These are phyloP conservation scores for Drosophila tani DNA, from an alignment of 1,140 invertebrate genomes.

Conservation along the genomic window DNA sequence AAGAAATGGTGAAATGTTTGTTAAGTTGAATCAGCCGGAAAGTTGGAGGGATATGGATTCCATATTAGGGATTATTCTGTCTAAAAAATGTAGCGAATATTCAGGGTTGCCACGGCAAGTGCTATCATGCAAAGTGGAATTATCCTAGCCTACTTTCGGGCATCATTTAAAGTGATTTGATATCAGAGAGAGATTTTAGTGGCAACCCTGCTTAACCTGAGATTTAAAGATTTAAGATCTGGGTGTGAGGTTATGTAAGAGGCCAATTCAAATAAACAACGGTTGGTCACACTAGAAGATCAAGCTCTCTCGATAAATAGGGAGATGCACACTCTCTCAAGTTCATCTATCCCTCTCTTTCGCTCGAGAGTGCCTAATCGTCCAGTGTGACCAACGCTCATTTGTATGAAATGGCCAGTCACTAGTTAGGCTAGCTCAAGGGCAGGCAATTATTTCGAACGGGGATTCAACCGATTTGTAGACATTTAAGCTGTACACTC, in stretches of 20 bases:
- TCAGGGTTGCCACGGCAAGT: background rate
- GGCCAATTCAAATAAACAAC: background rate
- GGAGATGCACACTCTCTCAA: no score
- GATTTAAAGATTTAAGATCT: background rate
- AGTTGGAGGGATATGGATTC: background rate
- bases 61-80: background rate
- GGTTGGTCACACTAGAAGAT: background rate
- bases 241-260: no score
- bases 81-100: background rate
- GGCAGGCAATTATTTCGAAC: background rate
- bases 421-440: no score
- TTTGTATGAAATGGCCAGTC: no score
- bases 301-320: no score
- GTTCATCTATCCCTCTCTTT: background rate
- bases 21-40: slow-evolving; percentile 27
- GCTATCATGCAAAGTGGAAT: background rate
- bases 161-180: background rate
- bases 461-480: slow-evolving; percentile 28
- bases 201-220: no score
- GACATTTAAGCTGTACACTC: slow-evolving; percentile 31
- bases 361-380: background rate
- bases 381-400: background rate
- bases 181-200: background rate
- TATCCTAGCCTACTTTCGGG: background rate
- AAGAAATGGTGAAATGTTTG: slow-evolving; percentile 42